Evolutionary conservation across 2,797 vertebrate genomes (phyloP), one percentile per base, ranked within the genome.

Genomic region (Mormyrus hasselquistii): DNA sequence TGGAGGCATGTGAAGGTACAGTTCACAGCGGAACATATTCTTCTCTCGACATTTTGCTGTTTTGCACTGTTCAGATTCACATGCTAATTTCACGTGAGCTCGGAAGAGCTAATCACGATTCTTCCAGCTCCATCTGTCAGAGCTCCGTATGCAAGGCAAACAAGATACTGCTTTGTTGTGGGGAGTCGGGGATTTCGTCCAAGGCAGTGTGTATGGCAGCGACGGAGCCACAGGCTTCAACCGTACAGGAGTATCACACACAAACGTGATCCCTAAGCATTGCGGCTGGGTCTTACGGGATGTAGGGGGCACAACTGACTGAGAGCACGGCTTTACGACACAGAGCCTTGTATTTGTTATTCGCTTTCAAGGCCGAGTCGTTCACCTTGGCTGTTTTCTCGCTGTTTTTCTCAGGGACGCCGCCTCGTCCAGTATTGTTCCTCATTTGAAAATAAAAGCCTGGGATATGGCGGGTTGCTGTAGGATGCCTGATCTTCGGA

Each of bases 371-470:
- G 53, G 6, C 29, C 10, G 29, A 16, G 25, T 55, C 4, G 14
- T 41, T 12, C 34, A 87, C 52, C 69, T 41, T 22, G 22, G 6
- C 29, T 65, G 44, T 86, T 73, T 86, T 29, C 22, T 44, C 19
- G 16, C 55, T 8, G 59, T 47, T 49, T 44, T 53, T 55, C n/a
- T 55, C 34, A 38, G 49, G 73, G 83, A 76, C 10, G 8, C 47
- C 19, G 84, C 82, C 44, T 52, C 52, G 22, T 65, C 87, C 87
- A 49, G 57, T 16, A 22, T 52, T 53, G 55, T 50, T 69, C n/a
- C 50, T 14, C 50, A 29, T 89, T 41, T 69, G 57, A 41, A 89
- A 34, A 73, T 89, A 86, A 86, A 55, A 87, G 25, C 25, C 41
- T 44, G 88, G 34, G 34, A 41, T 34, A 25, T 69, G 34, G 62